Conservation (phyloP, 2,888 invertebrate species). For the Caradrina kadenii region DNA sequence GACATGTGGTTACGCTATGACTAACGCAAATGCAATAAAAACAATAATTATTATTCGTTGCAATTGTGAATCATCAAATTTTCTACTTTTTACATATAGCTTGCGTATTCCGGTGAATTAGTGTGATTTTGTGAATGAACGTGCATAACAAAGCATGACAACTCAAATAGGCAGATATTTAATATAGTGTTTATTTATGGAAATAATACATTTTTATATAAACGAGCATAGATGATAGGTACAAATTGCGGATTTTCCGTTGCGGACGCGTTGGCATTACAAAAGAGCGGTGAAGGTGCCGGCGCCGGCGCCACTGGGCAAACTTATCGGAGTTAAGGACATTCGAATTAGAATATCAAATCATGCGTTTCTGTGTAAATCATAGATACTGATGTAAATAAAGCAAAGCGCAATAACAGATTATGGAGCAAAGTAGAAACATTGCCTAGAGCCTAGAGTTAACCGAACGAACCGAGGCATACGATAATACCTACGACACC, state of each 20-base stretch:
- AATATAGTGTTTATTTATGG: neutral
- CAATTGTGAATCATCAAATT: constrained; percentile 73
- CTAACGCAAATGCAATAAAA: constrained; percentile 74
- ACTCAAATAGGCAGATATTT: neutral
- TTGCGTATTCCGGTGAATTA: neutral
- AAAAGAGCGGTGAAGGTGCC: constrained; percentile 27
- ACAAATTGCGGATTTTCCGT: constrained; percentile 69
- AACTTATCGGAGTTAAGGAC: constrained; percentile 51
- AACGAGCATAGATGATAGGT: constrained; percentile 59
- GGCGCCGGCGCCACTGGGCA: constrained; percentile 61
- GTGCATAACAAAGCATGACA: neutral
- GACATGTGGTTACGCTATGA: constrained; percentile 79
- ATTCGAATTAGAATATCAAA: constrained; percentile 77
- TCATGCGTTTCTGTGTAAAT: constrained; percentile 70
- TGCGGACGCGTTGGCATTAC: constrained; percentile 66
- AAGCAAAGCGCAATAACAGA: constrained; percentile 69
- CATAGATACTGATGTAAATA: constrained; percentile 77
- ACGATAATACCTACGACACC: neutral
- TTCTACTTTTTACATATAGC: constrained; percentile 42
- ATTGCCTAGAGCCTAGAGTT: constrained; percentile 7
- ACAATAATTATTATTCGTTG: constrained; percentile 67
- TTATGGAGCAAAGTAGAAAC: constrained; percentile 41
- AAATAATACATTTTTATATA: constrained; percentile 24
- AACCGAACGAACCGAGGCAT: neutral
- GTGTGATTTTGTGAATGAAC: constrained; percentile 9